Base-by-base conservation (phyloP, 2,888 invertebrate genomes). In the Psylliodes chrysocephalus region DNA sequence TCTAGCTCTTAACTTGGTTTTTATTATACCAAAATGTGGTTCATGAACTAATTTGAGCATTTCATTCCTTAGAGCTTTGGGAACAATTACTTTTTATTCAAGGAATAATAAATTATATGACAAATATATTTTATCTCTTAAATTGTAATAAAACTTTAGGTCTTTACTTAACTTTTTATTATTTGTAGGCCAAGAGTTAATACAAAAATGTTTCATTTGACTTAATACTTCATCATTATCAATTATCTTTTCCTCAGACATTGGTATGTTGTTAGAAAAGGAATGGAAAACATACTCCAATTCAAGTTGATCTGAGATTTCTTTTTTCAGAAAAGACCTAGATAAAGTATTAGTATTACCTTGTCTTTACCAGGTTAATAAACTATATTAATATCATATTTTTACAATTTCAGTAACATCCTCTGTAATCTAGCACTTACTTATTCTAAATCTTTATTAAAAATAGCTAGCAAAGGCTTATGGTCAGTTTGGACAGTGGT, bases 401-500 rank as follows among this genome's bases (percentile, higher is more conserved):
- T 51, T 15, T 28, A 25, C 15, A 51, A 15, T 15, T 49, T 51
- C 1, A 59, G 17, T 5, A 49, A 14, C 59, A 51, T 40, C 6
- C 59, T 12, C 17, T 59, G 59, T n/a, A 59, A 12, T 8, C 51
- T 6, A 3, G 14, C 10, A 30, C n/a, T 12, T 3, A 38, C 38
- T 40, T 51, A 18, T 2, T 51, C 42, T 4, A 59, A n/a, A 38
- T 59, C 28, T 18, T 28, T 51, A 7, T 14, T 7, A 18, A 30
- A 51, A 17, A 59, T 59, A 3, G 49, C 7, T 22, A 59, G 22
- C n/a, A 51, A 12, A 28, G 78, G 79, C 64, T 77, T 76, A 47
- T 79, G 79, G 61, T 76, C 68, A 10, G 62, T 68, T 25, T 78
- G 67, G 6, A 79, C 69, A 7, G 52, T 52, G 5, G 77, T 56